phyloP scores from a whole-genome alignment of 2,113 vertebrate species.

The Chloropsis cyanopogon region DNA sequence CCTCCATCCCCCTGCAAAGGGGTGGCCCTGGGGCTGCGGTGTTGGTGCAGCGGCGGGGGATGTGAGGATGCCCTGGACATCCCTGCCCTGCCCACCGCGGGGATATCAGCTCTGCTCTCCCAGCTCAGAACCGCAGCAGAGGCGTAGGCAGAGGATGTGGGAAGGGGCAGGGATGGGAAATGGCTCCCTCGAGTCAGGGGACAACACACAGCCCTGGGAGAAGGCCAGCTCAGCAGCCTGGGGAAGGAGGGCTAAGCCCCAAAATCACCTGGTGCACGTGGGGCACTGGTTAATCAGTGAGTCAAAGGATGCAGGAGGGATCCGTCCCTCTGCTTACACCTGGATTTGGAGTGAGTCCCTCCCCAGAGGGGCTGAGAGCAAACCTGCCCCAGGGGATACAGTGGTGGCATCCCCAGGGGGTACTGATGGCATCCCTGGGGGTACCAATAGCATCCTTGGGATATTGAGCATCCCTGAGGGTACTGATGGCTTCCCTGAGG shows the following conservation, averaged over 20 bases:
- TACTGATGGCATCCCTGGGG: background rate
- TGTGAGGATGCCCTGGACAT: background rate
- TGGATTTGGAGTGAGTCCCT: background rate
- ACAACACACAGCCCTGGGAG: background rate
- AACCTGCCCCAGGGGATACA: background rate
- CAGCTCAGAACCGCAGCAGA: background rate
- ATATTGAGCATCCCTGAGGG: background rate
- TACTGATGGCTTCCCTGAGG: background rate
- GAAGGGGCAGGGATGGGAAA: background rate
- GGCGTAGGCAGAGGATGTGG: background rate
- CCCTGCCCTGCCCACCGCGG: background rate
- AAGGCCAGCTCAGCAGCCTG: background rate
- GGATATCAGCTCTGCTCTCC: background rate
- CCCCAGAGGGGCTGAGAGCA: rapidly evolving
- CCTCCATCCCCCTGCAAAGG: background rate
- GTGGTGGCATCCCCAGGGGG: background rate
- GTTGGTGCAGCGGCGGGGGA: background rate
- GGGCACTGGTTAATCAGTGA: background rate
- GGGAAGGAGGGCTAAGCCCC: background rate
- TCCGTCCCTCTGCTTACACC: rapidly evolving
- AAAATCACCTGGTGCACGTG: background rate
- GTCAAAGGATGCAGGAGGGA: background rate
- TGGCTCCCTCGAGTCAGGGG: background rate
- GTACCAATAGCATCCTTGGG: background rate
- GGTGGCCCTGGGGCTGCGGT: background rate